These are phyloP conservation scores for Crotalus helleri DNA, from an alignment of 2,113 vertebrate species.

Conservation along the genomic window DNA sequence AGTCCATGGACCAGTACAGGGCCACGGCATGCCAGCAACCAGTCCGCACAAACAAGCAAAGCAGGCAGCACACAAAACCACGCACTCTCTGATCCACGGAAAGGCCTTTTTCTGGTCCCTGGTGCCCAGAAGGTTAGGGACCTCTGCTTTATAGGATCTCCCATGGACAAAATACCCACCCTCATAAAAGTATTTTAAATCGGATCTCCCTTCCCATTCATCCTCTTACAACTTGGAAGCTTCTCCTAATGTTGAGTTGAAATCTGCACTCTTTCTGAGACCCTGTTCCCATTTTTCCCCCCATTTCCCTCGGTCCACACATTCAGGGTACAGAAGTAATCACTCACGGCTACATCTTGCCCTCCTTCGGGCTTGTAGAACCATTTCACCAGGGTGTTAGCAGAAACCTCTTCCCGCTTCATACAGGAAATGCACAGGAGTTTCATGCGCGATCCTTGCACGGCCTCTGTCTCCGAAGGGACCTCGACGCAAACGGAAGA, in stretches of 20 bases:
- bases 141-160: neutral
- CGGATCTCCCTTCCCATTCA: neutral
- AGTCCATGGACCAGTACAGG: too few relatives aligned
- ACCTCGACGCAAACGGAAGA: slow-evolving; percentile 89
- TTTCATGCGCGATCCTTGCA: slow-evolving; percentile 83
- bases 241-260: neutral
- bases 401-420: slow-evolving; percentile 88
- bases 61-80: too few relatives aligned
- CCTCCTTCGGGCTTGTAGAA: slow-evolving; percentile 73
- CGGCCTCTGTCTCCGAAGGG: slow-evolving; percentile 83
- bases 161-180: neutral
- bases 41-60: too few relatives aligned
- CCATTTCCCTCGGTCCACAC: neutral
- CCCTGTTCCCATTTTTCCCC: neutral
- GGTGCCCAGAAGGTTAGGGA: too few relatives aligned
- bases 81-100: too few relatives aligned
- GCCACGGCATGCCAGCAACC: too few relatives aligned
- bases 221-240: neutral
- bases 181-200: neutral
- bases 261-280: neutral
- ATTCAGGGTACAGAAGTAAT: neutral
- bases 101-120: too few relatives aligned
- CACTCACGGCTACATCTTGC: slow-evolving; percentile 74
- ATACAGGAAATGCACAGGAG: slow-evolving; percentile 92
- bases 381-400: slow-evolving; percentile 85